These are phyloP conservation scores for Microplitis deprimator DNA, from an alignment of 2,888 invertebrate genomes.

Conservation along the genomic window DNA sequence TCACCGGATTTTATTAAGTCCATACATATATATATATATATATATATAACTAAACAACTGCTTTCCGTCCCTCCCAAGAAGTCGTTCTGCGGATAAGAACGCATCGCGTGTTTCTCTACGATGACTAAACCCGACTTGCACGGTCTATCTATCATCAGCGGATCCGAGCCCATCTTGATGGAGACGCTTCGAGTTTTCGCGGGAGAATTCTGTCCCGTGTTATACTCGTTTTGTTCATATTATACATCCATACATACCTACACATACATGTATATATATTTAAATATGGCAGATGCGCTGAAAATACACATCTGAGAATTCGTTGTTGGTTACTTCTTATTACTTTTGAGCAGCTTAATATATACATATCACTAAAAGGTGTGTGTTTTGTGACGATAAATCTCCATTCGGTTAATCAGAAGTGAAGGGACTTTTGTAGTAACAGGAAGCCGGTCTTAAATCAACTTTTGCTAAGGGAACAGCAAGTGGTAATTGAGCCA, in stretches of 20 bases:
- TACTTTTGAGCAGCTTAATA: too few relatives aligned
- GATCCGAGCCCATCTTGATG: conserved; percentile 42
- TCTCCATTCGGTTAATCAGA: conserved; percentile 19
- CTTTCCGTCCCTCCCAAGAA: conserved; percentile 37
- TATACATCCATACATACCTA: conserved; percentile 2
- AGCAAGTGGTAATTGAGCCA: conserved; percentile 69
- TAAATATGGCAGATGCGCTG: not conserved
- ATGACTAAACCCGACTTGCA: conserved; percentile 52
- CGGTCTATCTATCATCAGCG: conserved; percentile 47
- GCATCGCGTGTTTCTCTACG: conserved; percentile 53
- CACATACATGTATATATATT: not conserved
- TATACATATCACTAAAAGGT: not conserved
- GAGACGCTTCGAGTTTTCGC: conserved; percentile 34
- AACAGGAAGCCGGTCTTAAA: conserved; percentile 60
- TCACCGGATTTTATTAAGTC: conserved; percentile 37
- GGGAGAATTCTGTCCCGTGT: conserved; percentile 36
- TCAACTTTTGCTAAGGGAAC: conserved; percentile 64
- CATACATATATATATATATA: conserved; percentile 41
- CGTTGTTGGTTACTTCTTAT: too few relatives aligned
- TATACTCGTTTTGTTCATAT: conserved; percentile 14
- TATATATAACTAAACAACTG: conserved; percentile 27
- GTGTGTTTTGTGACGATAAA: conserved; percentile 4
- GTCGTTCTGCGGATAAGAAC: conserved; percentile 45
- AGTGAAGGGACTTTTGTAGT: conserved; percentile 43
- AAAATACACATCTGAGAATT: not conserved